Conservation (phyloP, 2,113 vertebrate genomes). For the Indri indri region DNA sequence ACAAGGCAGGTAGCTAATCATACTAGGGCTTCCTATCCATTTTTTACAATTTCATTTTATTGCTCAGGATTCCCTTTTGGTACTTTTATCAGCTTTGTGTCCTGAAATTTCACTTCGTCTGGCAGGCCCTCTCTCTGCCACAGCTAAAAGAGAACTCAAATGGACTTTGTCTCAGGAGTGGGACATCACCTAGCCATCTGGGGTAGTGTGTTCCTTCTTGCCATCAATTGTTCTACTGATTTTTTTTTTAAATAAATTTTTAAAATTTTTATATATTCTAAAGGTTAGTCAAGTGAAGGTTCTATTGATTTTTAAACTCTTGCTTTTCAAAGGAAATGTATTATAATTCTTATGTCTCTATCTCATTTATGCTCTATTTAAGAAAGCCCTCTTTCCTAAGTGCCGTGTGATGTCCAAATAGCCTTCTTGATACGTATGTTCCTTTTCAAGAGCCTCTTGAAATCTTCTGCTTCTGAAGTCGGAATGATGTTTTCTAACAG, state of each 20-base stretch:
- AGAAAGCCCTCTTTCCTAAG: background rate
- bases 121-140: background rate
- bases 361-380: constrained; percentile 20
- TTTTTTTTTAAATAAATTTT: background rate
- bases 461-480: background rate
- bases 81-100: background rate
- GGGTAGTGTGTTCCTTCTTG: background rate
- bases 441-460: background rate
- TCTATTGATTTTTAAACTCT: background rate
- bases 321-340: background rate
- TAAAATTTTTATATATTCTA: background rate
- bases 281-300: background rate
- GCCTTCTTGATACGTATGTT: background rate
- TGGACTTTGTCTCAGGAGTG: background rate
- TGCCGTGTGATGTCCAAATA: background rate
- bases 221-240: background rate
- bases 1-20: background rate
- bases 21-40: background rate
- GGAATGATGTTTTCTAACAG: background rate
- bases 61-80: background rate
- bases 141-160: background rate
- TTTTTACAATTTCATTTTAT: background rate
- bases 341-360: background rate
- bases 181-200: background rate
- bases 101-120: background rate